A percentile compares a stretch with the other conserved stretches of the same genome.
Evolutionary conservation across 2,888 invertebrate genomes (phyloP).

Genomic region (Odontocerum albicorne): DNA sequence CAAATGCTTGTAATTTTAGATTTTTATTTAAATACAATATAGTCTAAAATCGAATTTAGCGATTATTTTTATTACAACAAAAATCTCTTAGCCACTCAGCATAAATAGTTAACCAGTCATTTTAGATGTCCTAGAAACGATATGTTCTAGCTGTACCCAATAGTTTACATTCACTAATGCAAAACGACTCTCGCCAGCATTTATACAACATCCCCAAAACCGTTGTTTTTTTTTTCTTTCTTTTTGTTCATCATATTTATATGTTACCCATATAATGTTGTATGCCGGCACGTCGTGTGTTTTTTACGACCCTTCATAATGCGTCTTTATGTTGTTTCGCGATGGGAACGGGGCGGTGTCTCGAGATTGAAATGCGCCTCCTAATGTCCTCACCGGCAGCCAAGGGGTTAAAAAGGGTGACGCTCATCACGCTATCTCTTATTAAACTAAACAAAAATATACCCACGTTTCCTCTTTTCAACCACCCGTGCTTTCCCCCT

Average conservation of each 20-base stretch:
- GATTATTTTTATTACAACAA: no score
- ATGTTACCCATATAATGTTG: conserved; percentile 27
- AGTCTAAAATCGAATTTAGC: no score
- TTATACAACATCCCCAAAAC: conserved; percentile 33
- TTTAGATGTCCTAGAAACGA: no score
- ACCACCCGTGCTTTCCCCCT: no score
- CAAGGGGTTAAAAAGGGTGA: conserved; percentile 1
- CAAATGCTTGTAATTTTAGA: no score
- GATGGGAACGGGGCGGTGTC: conserved; percentile 35
- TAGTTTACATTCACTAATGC: conserved; percentile 31
- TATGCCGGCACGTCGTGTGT: conserved; percentile 34
- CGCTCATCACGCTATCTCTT: no score
- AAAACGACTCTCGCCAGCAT: conserved; percentile 33
- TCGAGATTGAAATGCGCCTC: conserved; percentile 33
- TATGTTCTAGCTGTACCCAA: conserved; percentile 8
- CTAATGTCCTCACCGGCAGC: conserved; percentile 16
- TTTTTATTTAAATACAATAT: no score
- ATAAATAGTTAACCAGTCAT: no score
- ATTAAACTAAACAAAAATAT: no score
- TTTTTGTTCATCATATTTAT: conserved; percentile 35
- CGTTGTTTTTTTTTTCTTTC: conserved; percentile 28
- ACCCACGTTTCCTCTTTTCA: no score
- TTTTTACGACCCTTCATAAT: conserved; percentile 37
- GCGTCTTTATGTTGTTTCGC: conserved; percentile 35
- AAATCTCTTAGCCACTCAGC: no score